A percentile compares a stretch with the other conserved stretches of the same genome.
phyloP scores from a whole-genome alignment of 1,140 invertebrate genomes.

The Caenorhabditis brenneri region DNA sequence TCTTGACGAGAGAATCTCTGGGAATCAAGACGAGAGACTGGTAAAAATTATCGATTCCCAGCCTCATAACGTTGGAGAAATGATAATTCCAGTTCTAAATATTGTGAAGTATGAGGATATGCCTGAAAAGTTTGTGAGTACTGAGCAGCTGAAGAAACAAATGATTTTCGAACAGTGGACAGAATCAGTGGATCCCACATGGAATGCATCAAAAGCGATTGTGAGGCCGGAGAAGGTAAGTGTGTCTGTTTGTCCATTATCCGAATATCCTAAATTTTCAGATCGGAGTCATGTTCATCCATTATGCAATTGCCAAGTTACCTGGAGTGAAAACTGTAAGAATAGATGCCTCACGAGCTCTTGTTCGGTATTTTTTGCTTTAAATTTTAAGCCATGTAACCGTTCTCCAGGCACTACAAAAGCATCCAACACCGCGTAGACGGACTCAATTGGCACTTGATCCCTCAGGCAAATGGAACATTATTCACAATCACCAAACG shows the following conservation, averaged over 20 bases:
- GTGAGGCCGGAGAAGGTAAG: background rate
- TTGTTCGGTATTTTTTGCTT: background rate
- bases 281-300: background rate
- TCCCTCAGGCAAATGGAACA: background rate
- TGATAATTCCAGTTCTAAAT: background rate
- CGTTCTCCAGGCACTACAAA: background rate
- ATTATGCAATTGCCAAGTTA: background rate
- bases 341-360: background rate
- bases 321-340: background rate
- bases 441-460: background rate
- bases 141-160: background rate
- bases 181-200: background rate
- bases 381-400: background rate
- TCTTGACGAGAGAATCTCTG: background rate
- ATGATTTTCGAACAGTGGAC: background rate
- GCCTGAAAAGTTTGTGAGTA: background rate
- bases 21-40: background rate
- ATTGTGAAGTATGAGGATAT: background rate
- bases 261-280: background rate
- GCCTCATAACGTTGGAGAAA: background rate
- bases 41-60: background rate
- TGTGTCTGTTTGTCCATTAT: background rate
- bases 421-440: background rate
- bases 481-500: no score
- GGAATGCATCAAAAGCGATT: background rate